Percentiles rank a stretch among this genome's conserved stretches.
Evolutionary conservation across 2,888 invertebrate genomes (phyloP).

Genomic region (Toxonevra muliebris): DNA sequence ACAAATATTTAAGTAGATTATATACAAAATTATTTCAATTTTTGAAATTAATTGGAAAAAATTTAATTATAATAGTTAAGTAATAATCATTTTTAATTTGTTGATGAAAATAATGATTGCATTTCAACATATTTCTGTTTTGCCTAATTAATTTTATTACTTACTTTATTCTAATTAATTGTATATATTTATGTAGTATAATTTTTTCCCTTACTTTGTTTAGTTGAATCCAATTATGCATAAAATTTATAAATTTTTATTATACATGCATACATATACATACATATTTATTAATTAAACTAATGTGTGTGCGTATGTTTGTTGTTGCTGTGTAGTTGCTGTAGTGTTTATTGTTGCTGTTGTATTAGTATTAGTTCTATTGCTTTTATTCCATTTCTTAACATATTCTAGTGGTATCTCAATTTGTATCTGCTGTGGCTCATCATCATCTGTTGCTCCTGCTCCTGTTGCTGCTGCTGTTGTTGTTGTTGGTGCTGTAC

Average conservation of each 20-base stretch:
- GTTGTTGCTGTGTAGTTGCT: slow-evolving; percentile 25
- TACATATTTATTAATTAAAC: slow-evolving; percentile 42
- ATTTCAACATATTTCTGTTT: background rate
- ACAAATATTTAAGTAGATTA: too few relatives aligned
- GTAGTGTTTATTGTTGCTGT: slow-evolving; percentile 21
- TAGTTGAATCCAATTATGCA: too few relatives aligned
- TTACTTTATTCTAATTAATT: background rate
- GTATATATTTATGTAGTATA: too few relatives aligned
- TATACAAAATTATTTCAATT: too few relatives aligned
- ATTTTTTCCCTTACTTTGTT: too few relatives aligned
- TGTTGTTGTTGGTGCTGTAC: background rate
- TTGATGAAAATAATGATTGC: background rate
- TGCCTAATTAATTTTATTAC: background rate
- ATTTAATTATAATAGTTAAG: background rate
- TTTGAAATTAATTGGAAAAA: background rate
- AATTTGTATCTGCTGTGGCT: slow-evolving; percentile 58
- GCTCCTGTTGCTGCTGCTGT: background rate
- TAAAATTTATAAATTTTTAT: too few relatives aligned
- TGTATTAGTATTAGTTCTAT: slow-evolving; percentile 43
- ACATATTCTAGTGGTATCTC: slow-evolving; percentile 59
- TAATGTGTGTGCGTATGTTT: slow-evolving; percentile 50
- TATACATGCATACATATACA: too few relatives aligned
- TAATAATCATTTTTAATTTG: too few relatives aligned
- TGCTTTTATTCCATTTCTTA: slow-evolving; percentile 60
- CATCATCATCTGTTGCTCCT: slow-evolving; percentile 42